These are phyloP conservation scores for Stenodera caucasica DNA, from an alignment of 2,888 invertebrate genomes.

Conservation along the genomic window DNA sequence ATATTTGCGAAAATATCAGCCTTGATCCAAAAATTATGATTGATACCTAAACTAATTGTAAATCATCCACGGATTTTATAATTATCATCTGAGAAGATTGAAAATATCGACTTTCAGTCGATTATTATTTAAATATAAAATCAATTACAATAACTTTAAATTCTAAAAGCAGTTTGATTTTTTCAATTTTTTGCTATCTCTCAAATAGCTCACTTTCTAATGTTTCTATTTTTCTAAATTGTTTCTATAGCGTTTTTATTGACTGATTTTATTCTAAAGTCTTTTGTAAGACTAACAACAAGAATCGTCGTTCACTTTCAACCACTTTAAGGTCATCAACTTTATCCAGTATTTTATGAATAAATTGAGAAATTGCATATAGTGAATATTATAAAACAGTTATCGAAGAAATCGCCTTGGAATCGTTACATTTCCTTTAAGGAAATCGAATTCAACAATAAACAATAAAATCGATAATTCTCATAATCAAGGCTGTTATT, in stretches of 20 bases:
- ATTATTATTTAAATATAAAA: conserved; percentile 1
- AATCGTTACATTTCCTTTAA: neutral
- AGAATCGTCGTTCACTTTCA: conserved; percentile 8
- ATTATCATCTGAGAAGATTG: too few relatives aligned
- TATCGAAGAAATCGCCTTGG: neutral
- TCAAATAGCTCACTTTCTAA: conserved; percentile 1
- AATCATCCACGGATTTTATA: too few relatives aligned
- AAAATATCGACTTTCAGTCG: neutral
- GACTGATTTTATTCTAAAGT: neutral
- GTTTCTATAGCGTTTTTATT: neutral
- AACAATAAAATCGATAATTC: neutral
- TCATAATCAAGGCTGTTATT: conserved; percentile 2
- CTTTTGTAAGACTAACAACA: neutral
- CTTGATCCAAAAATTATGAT: conserved; percentile 4
- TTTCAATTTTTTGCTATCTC: neutral
- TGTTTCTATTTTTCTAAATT: neutral
- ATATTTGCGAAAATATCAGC: neutral
- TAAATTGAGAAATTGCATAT: conserved; percentile 1
- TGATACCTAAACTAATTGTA: too few relatives aligned
- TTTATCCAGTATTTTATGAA: neutral
- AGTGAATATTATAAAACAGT: neutral
- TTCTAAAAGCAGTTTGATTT: neutral
- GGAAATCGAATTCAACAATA: neutral
- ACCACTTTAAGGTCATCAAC: conserved; percentile 7
- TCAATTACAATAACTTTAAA: neutral